Evolutionary conservation across 2,888 invertebrate species (phyloP).

Genomic region (Ligdia adustata): DNA sequence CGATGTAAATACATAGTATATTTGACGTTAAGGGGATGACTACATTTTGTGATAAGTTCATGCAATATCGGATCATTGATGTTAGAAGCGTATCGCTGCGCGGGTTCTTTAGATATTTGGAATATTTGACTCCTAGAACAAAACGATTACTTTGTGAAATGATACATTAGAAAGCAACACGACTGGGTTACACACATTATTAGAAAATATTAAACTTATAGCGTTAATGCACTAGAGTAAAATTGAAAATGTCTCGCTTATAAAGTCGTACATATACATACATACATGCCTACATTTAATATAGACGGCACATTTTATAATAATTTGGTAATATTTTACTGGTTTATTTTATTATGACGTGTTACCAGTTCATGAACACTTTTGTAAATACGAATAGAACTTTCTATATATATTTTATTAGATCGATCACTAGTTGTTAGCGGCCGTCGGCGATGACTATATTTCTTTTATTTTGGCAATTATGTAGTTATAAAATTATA

Average conservation of each 20-base stretch:
- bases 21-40: slow-evolving; percentile 54
- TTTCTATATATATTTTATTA: slow-evolving; percentile 60
- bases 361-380: slow-evolving; percentile 60
- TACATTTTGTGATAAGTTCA: slow-evolving; percentile 72
- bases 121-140: slow-evolving; percentile 20
- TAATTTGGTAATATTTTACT: slow-evolving; percentile 41
- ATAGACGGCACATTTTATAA: slow-evolving; percentile 11
- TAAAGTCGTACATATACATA: slow-evolving; percentile 32
- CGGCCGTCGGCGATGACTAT: slow-evolving; percentile 35
- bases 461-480: slow-evolving; percentile 60
- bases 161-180: slow-evolving; percentile 50
- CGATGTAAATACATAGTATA: slow-evolving; percentile 77
- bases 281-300: slow-evolving; percentile 35
- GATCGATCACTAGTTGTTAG: slow-evolving; percentile 60
- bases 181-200: slow-evolving; percentile 43
- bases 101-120: slow-evolving; percentile 52
- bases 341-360: slow-evolving; percentile 54
- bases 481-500: slow-evolving; percentile 53
- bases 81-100: slow-evolving; percentile 55
- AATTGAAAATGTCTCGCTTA: slow-evolving; percentile 47
- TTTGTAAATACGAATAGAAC: slow-evolving; percentile 70
- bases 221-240: slow-evolving; percentile 49
- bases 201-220: slow-evolving; percentile 52
- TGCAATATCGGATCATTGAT: slow-evolving; percentile 65
- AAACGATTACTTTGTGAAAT: slow-evolving; percentile 38